These are phyloP conservation scores for Sinonovacula constricta DNA, from an alignment of 1,140 invertebrate genomes.

Conservation along the genomic window DNA sequence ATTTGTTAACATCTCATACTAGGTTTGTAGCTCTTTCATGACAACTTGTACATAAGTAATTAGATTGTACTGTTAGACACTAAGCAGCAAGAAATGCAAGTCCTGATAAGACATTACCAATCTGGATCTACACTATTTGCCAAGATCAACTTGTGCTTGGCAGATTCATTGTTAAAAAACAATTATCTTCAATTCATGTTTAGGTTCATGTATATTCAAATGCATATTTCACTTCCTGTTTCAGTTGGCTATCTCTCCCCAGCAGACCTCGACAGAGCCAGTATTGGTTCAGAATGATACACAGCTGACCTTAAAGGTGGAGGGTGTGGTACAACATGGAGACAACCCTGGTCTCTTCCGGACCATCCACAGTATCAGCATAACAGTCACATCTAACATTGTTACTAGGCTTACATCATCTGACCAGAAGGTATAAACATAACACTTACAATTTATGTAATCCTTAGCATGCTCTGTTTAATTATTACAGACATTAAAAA, in stretches of 20 bases:
- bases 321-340: constrained; percentile 89
- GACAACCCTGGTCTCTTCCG: constrained; percentile 83
- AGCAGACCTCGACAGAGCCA: constrained; percentile 87
- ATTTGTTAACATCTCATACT: no score
- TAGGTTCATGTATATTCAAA: neutral
- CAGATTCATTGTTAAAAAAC: neutral
- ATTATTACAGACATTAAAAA: no score
- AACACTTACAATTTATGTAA: no score
- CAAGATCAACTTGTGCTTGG: neutral
- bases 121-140: no score
- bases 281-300: constrained; percentile 87
- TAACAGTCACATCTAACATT: constrained; percentile 85
- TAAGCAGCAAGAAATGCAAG: no score
- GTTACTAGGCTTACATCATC: constrained; percentile 53
- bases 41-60: no score
- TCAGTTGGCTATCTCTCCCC: constrained; percentile 87
- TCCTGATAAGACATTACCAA: no score
- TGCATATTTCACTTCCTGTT: no score
- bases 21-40: no score
- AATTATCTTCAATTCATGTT: neutral
- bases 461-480: no score
- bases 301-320: constrained; percentile 90
- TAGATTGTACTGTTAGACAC: no score
- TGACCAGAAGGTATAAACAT: constrained; percentile 59
- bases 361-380: constrained; percentile 85